phyloP scores from a whole-genome alignment of 2,888 invertebrate genomes.

The Cacoxenus indagator region DNA sequence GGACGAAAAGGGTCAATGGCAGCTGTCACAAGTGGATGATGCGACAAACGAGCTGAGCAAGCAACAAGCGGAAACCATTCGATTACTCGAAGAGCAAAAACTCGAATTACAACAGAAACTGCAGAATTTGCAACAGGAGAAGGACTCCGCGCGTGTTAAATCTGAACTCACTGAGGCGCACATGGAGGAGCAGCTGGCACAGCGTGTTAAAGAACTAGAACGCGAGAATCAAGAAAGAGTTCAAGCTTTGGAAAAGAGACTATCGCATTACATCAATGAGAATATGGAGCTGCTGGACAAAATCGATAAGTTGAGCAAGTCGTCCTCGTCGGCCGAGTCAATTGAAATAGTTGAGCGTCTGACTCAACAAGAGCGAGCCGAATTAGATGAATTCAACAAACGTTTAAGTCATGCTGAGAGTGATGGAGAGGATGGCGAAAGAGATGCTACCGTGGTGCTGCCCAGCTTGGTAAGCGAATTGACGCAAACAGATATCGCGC shows the following conservation, averaged over 20 bases:
- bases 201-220: slow-evolving; percentile 62
- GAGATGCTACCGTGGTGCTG: slow-evolving; percentile 17
- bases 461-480: slow-evolving; percentile 56
- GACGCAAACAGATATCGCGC: slow-evolving; percentile 64
- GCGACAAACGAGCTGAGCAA: slow-evolving; percentile 8
- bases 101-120: slow-evolving; percentile 74
- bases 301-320: slow-evolving; percentile 78
- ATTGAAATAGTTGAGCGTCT: slow-evolving; percentile 82
- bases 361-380: slow-evolving; percentile 79
- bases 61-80: slow-evolving; percentile 56
- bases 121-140: slow-evolving; percentile 71
- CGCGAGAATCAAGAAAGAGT: slow-evolving; percentile 73
- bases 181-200: slow-evolving; percentile 82
- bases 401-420: slow-evolving; percentile 53
- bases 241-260: slow-evolving; percentile 73
- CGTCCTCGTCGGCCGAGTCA: slow-evolving; percentile 82
- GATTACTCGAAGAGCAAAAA: slow-evolving; percentile 74
- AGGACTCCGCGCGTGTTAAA: slow-evolving; percentile 78
- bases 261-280: slow-evolving; percentile 79
- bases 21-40: slow-evolving; percentile 72
- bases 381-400: slow-evolving; percentile 79
- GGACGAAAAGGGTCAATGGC: slow-evolving; percentile 92
- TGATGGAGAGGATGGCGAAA: slow-evolving; percentile 26
- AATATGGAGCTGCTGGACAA: slow-evolving; percentile 82
- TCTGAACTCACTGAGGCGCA: slow-evolving; percentile 84